These are phyloP conservation scores for Syritta pipiens DNA, from an alignment of 2,888 invertebrate species.

Conservation along the genomic window DNA sequence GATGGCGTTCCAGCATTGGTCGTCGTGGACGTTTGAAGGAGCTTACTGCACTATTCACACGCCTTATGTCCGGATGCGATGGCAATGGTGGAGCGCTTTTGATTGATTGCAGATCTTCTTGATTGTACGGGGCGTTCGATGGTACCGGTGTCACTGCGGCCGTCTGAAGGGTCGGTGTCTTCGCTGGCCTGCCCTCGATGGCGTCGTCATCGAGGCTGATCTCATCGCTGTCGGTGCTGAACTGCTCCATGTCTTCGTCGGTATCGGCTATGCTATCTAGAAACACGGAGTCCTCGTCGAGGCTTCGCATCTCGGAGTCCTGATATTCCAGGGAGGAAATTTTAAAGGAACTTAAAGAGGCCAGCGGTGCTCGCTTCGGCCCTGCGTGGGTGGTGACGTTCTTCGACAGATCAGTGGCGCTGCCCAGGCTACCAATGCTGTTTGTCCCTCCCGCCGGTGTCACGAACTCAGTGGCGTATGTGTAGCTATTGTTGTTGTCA, in stretches of 20 bases:
- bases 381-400: slow-evolving; percentile 78
- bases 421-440: slow-evolving; percentile 75
- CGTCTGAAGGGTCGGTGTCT: slow-evolving; percentile 49
- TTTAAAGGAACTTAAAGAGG: slow-evolving; percentile 89
- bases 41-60: slow-evolving; percentile 39
- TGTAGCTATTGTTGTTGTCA: slow-evolving; percentile 76
- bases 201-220: slow-evolving; percentile 73
- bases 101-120: slow-evolving; percentile 48
- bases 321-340: slow-evolving; percentile 84
- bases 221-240: slow-evolving; percentile 90
- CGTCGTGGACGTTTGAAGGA: slow-evolving; percentile 72
- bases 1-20: slow-evolving; percentile 76
- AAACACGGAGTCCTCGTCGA: slow-evolving; percentile 91
- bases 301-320: slow-evolving; percentile 86
- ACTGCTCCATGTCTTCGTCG: slow-evolving; percentile 91
- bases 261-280: slow-evolving; percentile 86
- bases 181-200: slow-evolving; percentile 48
- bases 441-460: slow-evolving; percentile 73
- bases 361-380: slow-evolving; percentile 84
- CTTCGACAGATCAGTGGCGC: slow-evolving; percentile 71
- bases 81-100: slow-evolving; percentile 43
- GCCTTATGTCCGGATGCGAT: slow-evolving; percentile 32
- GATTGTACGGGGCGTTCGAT: slow-evolving; percentile 39
- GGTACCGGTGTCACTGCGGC: slow-evolving; percentile 47
- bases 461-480: slow-evolving; percentile 71